phyloP scores from a whole-genome alignment of 2,797 vertebrate species.

The Melanotaenia maccullochi region DNA sequence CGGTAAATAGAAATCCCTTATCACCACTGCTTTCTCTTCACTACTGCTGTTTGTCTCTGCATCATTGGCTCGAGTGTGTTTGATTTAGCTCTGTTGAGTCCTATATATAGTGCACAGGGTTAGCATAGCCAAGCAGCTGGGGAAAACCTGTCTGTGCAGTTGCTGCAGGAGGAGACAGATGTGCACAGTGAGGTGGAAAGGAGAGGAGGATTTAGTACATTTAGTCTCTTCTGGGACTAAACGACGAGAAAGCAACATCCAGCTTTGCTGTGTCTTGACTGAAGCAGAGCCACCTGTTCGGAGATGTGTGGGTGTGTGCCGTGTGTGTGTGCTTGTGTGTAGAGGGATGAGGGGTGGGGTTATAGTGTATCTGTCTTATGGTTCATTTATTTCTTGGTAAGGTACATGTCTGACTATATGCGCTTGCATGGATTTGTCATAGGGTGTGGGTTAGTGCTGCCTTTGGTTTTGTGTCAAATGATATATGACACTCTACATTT shows the following conservation, averaged over 20 bases:
- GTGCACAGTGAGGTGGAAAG: constrained; percentile 51
- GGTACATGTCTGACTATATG: constrained; percentile 31
- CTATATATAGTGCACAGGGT: constrained; percentile 71
- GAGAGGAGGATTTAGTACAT: constrained; percentile 56
- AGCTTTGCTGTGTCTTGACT: constrained; percentile 54
- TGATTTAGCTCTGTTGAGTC: constrained; percentile 64
- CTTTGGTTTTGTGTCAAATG: constrained; percentile 22
- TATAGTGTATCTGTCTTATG: constrained; percentile 43
- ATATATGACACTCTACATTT: constrained; percentile 1
- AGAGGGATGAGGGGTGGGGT: constrained; percentile 58
- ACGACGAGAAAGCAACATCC: constrained; percentile 51
- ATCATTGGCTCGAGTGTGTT: constrained; percentile 49
- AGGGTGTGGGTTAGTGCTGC: constrained; percentile 3
- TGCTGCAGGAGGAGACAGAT: constrained; percentile 66
- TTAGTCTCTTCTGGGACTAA: constrained; percentile 53
- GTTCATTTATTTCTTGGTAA: constrained; percentile 36
- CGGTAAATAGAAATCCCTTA: constrained; percentile 75
- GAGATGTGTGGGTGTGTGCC: constrained; percentile 67
- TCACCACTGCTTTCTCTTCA: constrained; percentile 47
- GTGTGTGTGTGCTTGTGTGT: constrained; percentile 41
- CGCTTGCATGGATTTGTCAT: constrained; percentile 3
- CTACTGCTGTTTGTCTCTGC: constrained; percentile 56
- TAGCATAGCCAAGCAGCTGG: constrained; percentile 76
- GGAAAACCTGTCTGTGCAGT: constrained; percentile 70
- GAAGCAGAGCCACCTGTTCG: constrained; percentile 77